A percentile compares a stretch with the other conserved stretches of the same genome.
These are phyloP conservation scores for Apodemia zela DNA, from an alignment of 2,888 invertebrate genomes.

Conservation along the genomic window DNA sequence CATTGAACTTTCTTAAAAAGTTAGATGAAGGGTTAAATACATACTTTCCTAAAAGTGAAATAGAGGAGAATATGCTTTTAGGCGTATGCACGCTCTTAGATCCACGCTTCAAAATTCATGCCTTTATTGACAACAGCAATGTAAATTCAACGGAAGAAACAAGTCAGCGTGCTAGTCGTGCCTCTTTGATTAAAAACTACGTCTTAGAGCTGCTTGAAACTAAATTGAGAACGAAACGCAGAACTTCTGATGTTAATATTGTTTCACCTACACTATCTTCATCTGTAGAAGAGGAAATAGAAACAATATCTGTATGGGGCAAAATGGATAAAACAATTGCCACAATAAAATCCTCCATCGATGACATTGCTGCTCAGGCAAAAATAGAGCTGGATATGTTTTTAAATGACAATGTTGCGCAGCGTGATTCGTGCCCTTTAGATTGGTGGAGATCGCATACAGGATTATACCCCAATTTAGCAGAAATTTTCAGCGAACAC, in stretches of 20 bases:
- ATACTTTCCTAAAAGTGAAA: constrained; percentile 20
- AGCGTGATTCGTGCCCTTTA: constrained; percentile 13
- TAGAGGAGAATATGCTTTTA: constrained; percentile 23
- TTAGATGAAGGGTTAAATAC: constrained; percentile 21
- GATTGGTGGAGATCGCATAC: constrained; percentile 27
- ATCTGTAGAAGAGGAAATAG: background rate
- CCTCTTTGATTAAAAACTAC: background rate
- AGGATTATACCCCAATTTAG: constrained; percentile 25
- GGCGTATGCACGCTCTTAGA: constrained; percentile 27
- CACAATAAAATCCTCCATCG: background rate
- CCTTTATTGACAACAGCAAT: background rate
- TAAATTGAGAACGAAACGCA: background rate
- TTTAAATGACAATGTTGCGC: constrained; percentile 19
- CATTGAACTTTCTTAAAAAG: background rate
- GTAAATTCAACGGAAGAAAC: constrained; percentile 3
- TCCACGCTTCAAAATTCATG: constrained; percentile 12
- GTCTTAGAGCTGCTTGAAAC: background rate
- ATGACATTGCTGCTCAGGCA: background rate
- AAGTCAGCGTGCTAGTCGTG: constrained; percentile 1
- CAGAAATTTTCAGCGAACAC: constrained; percentile 22
- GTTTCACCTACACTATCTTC: constrained; percentile 6
- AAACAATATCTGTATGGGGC: background rate
- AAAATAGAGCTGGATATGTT: background rate
- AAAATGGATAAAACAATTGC: background rate
- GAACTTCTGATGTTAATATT: background rate